Evolutionary conservation across 1,140 invertebrate genomes (phyloP).

Genomic region (Apis florea): DNA sequence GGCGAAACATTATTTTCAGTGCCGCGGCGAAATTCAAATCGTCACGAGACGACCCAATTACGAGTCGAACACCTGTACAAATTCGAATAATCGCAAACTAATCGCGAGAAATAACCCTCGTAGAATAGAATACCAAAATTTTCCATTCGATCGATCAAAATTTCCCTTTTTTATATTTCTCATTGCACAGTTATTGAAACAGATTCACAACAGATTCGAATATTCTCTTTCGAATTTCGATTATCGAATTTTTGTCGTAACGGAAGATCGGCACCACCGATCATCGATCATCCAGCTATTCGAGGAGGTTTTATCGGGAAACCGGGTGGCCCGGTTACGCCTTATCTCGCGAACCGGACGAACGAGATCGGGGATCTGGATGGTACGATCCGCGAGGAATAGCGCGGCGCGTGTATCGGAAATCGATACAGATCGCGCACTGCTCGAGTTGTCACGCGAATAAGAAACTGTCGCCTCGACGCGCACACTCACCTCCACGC

Average conservation of each 20-base stretch:
- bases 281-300: background rate
- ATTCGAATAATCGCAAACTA: no score
- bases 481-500: background rate
- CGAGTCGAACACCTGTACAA: background rate
- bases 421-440: conserved; percentile 12
- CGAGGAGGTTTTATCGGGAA: conserved; percentile 4
- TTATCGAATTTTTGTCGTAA: no score
- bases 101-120: no score
- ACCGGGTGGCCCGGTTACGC: background rate
- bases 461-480: conserved; percentile 4
- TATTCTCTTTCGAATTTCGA: no score
- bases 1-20: conserved; percentile 12
- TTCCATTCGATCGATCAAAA: no score
- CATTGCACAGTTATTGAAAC: no score
- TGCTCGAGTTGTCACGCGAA: conserved; percentile 14
- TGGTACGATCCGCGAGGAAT: background rate
- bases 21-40: conserved; percentile 34
- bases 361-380: conserved; percentile 9
- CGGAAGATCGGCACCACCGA: no score
- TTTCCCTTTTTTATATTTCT: no score
- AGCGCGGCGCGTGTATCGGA: background rate
- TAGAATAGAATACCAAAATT: no score
- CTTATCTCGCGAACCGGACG: conserved; percentile 12
- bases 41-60: conserved; percentile 66
- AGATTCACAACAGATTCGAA: no score